A percentile compares a stretch with the other conserved stretches of the same genome.
Conservation (phyloP, 2,113 vertebrate species). For the Hoplias malabaricus region DNA sequence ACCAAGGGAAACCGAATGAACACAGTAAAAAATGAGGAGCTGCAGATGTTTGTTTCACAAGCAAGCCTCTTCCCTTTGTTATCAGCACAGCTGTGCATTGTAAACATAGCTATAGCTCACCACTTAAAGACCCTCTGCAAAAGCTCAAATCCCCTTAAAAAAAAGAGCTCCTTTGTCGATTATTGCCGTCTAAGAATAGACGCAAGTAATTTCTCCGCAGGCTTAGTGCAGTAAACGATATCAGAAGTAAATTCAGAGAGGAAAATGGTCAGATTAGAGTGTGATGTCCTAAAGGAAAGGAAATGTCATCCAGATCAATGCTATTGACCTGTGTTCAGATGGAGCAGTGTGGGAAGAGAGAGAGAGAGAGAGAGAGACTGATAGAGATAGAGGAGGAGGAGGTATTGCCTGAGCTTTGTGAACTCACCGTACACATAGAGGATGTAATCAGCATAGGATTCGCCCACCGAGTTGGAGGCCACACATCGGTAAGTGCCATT, state of each 20-base stretch:
- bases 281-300: conserved; percentile 60
- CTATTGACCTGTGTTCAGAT: conserved; percentile 55
- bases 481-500: conserved; percentile 97
- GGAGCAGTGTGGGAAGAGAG: conserved; percentile 33
- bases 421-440: conserved; percentile 96
- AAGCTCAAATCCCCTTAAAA: conserved; percentile 40
- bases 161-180: conserved; percentile 36
- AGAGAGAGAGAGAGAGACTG: conserved; percentile 3
- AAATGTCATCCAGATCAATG: conserved; percentile 62
- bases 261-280: conserved; percentile 65
- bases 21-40: conserved; percentile 15
- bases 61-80: conserved; percentile 14
- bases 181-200: conserved; percentile 40
- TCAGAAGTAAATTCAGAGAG: conserved; percentile 53
- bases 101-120: conserved; percentile 41
- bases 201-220: conserved; percentile 62
- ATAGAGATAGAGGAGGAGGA: not conserved
- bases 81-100: conserved; percentile 31
- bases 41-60: conserved; percentile 27
- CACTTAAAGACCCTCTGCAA: conserved; percentile 33
- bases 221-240: conserved; percentile 59
- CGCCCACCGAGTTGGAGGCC: conserved; percentile 89
- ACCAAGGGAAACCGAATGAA: conserved; percentile 7
- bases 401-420: not conserved
- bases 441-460: conserved; percentile 92